phyloP scores from a whole-genome alignment of 2,113 vertebrate species.

The Hymenochirus boettgeri region DNA sequence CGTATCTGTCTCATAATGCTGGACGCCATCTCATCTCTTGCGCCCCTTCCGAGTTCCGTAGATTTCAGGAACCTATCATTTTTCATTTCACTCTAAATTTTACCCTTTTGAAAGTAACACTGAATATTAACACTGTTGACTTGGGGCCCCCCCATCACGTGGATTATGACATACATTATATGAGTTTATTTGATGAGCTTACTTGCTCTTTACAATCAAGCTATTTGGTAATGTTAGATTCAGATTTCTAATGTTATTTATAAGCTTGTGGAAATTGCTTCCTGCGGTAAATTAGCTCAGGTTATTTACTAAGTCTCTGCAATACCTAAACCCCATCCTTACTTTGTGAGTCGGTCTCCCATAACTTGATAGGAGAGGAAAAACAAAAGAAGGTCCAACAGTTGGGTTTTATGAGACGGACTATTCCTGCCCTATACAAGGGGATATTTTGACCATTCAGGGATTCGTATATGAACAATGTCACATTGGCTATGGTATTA shows the following conservation, averaged over 20 bases:
- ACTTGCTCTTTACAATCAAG: slow-evolving; percentile 11
- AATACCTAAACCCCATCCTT: slow-evolving; percentile 1
- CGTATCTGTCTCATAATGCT: slow-evolving; percentile 67
- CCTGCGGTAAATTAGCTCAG: not conserved
- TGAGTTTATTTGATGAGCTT: slow-evolving; percentile 8
- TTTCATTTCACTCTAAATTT: accelerated
- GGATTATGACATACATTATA: slow-evolving; percentile 34
- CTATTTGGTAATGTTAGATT: slow-evolving; percentile 23
- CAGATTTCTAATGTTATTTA: not conserved
- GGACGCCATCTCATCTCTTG: slow-evolving; percentile 54
- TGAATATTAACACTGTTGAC: slow-evolving; percentile 23
- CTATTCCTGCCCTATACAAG: not conserved
- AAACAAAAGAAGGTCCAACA: too few species aligned
- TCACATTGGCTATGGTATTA: too few species aligned
- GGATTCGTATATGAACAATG: too few species aligned
- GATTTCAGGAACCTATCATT: slow-evolving; percentile 38
- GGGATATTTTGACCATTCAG: too few species aligned
- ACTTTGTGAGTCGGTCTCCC: too few species aligned
- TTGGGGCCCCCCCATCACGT: slow-evolving; percentile 7
- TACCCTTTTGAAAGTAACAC: slow-evolving; percentile 5
- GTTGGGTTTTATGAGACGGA: not conserved
- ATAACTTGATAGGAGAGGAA: too few species aligned
- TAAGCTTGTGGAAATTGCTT: not conserved
- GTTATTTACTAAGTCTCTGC: not conserved
- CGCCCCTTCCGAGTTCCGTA: slow-evolving; percentile 16